Conservation (phyloP, 2,797 vertebrate species). For the Sebastes minor region DNA sequence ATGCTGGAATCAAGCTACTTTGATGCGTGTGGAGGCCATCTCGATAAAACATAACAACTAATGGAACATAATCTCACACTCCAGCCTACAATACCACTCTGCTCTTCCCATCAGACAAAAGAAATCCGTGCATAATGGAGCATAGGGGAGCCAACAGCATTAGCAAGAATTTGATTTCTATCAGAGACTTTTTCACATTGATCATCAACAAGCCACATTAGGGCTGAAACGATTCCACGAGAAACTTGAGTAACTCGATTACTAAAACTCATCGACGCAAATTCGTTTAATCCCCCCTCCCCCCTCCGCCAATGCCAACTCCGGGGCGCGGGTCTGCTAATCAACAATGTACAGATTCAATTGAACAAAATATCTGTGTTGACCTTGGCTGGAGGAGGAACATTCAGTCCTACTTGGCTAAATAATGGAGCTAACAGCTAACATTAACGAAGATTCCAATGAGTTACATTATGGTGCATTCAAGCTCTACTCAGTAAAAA, state of each 20-base stretch:
- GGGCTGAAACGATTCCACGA: neutral
- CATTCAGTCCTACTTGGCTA: no score
- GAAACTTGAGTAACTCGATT: neutral
- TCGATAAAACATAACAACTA: slow-evolving; percentile 49
- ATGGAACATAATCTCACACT: slow-evolving; percentile 50
- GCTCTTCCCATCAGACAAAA: slow-evolving; percentile 30
- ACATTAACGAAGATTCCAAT: no score
- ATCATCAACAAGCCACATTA: slow-evolving; percentile 4
- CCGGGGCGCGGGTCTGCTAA: no score
- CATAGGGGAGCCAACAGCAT: slow-evolving; percentile 25
- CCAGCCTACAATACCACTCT: neutral
- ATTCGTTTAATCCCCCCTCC: neutral
- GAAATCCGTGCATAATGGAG: slow-evolving; percentile 39
- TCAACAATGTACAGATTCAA: no score
- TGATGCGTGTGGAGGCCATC: slow-evolving; percentile 27
- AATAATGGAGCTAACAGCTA: no score
- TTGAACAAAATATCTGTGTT: no score
- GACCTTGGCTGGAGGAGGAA: no score
- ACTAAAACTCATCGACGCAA: neutral
- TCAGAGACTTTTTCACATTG: slow-evolving; percentile 11
- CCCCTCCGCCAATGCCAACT: no score
- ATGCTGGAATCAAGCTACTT: slow-evolving; percentile 16
- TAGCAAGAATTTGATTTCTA: slow-evolving; percentile 28
- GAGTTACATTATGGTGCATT: no score
- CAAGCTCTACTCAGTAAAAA: no score